Base-by-base conservation (phyloP, 2,113 vertebrate species). In the Calonectris borealis region DNA sequence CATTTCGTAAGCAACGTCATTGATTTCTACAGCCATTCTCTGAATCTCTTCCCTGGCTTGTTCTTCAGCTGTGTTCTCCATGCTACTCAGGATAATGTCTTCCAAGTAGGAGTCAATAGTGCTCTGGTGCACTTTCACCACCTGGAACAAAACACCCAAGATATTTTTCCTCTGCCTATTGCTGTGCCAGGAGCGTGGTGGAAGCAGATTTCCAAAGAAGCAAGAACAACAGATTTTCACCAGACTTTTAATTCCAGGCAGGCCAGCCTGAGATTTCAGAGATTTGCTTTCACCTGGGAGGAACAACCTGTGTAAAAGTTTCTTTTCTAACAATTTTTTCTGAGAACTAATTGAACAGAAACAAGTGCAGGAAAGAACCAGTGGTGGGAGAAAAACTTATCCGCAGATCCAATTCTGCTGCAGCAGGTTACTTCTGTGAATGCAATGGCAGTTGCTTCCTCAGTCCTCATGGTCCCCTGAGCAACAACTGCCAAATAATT, bases 31-130 rank as follows among this genome's bases (percentile, higher is more conserved):
- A 16, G 99, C 99, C 93, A 91, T 97, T 86, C 83, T 98, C 93
- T 97, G 98, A 87, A 99, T 96, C 96, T 99, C 99, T 76, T 98
- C 98, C 94, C 99, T 98, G 51, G 99, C 98, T 96, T 99, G 98
- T n/a, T 99, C 97, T 40, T 99, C 98, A 31, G 99, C 98, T 26
- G 98, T 98, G 26, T 80, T 93, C 71, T 98, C 98, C 90, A 98
- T 80, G 5, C 97, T 98, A 4, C 73, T 97, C 83, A 99, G 85
- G 86, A 99, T 99, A 71, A 99, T 73, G 75, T 99, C 99, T 96
- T 99, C 99, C 76, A 99, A 97, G 84, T 99, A 99, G 71, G 99
- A 98, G 88, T 99, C 98, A n/a, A 99, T 96, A 11, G 98, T 99
- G 72, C 98, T 98, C 96, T 99, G 98, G 88, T 99, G 98, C 83